Evolutionary conservation across 2,888 invertebrate genomes (phyloP).

Genomic region (Icerya purchasi): DNA sequence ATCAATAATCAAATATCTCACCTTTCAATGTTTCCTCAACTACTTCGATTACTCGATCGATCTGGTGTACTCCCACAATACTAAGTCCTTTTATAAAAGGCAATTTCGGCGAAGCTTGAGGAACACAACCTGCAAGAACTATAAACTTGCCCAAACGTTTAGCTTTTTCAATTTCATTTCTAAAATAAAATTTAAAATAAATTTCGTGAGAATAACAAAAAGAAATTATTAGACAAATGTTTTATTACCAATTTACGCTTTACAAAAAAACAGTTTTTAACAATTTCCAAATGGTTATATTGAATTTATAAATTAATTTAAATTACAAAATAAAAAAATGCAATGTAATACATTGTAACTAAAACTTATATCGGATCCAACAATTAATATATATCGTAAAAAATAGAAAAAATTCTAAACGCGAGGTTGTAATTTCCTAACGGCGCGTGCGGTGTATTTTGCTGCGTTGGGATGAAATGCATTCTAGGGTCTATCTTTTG

Average conservation of each 20-base stretch:
- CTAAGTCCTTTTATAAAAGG: slow-evolving; percentile 54
- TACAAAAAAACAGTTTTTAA: neutral
- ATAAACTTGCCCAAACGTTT: slow-evolving; percentile 52
- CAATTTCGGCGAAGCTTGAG: slow-evolving; percentile 71
- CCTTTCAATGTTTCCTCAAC: slow-evolving; percentile 95
- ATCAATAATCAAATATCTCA: slow-evolving; percentile 18
- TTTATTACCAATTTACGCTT: too few relatives aligned
- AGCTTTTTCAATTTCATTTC: slow-evolving; percentile 66
- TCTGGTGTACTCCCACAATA: slow-evolving; percentile 94
- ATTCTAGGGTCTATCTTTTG: too few relatives aligned
- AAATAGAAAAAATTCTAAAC: too few relatives aligned
- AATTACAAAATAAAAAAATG: too few relatives aligned
- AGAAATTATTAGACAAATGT: too few relatives aligned
- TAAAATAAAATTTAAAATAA: slow-evolving; percentile 24
- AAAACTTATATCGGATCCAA: too few relatives aligned
- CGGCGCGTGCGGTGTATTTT: too few relatives aligned
- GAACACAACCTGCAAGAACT: slow-evolving; percentile 94
- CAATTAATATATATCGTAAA: too few relatives aligned
- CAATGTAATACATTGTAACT: too few relatives aligned
- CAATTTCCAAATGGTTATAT: neutral
- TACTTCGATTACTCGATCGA: slow-evolving; percentile 88
- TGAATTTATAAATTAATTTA: neutral
- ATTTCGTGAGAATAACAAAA: too few relatives aligned
- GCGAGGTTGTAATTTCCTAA: too few relatives aligned
- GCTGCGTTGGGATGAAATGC: too few relatives aligned